Evolutionary conservation across 2,888 invertebrate species (phyloP), one percentile per base, ranked within the genome.

Genomic region (Sphaeridia pumilis): DNA sequence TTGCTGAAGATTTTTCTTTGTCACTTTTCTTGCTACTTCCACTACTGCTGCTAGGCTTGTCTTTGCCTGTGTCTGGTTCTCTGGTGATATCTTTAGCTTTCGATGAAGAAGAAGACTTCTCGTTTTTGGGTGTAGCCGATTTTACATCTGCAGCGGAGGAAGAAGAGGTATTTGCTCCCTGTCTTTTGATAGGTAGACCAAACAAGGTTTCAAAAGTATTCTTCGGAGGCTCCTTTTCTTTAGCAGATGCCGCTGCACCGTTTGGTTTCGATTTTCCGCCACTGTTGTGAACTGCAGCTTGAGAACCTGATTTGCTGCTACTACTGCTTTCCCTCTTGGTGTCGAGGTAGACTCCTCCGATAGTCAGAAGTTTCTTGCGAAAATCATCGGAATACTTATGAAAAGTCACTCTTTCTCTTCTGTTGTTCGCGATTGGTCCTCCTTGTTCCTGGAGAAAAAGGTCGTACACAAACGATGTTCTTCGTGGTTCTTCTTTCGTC

Each of bases 401-500:
- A 70, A 95, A 90, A 46, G 87, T 80, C 67, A 87, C 81, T 65
- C 84, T 84, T 69, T 94, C 89, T 67, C 80, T 81, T 55, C 85
- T 79, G 54, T 78, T 77, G 64, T 80, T 80, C 67, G 76, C 78
- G 55, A 84, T 78, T 3, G 84, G 76, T 44, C 82, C 81, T 2
- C 85, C 86, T 64, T 79, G 79, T 14, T 78, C 76, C 71, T 87
- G 85, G 55, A 95, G 74, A 67, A 81, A 79, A 59, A 95, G 77
- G 71, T 94, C 92, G 75, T 95, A 95, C 49, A 78, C 75, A 70
- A 67, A 75, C 25, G 65, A 65, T 51, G 88, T 82, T 67, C 83
- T 87, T 70, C 86, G 87, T 10, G 90, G 90, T 68, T 90, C 89
- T 70, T 88, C 87, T 69, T 84, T 85, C 70, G 87, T 92, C 65